Evolutionary conservation across 1,140 invertebrate species (phyloP).

Genomic region (Aphelenchoides avenae): DNA sequence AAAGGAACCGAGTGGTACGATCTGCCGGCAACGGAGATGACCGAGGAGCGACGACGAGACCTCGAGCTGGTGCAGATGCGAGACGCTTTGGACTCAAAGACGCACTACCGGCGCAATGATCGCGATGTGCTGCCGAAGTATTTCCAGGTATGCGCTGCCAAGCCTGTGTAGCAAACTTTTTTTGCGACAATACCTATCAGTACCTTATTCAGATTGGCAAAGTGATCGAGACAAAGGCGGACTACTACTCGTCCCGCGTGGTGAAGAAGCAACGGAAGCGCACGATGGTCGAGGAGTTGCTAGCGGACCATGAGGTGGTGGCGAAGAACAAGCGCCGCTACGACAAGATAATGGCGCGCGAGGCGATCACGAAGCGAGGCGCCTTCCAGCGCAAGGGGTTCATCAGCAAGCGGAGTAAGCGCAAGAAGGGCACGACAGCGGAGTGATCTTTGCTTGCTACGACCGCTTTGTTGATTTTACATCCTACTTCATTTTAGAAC

Average conservation of each 20-base stretch:
- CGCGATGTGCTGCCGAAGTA: constrained; percentile 80
- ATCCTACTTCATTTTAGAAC: too few relatives aligned
- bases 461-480: too few relatives aligned
- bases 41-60: constrained; percentile 78
- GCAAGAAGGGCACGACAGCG: constrained; percentile 16
- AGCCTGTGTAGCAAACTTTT: neutral
- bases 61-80: constrained; percentile 83
- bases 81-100: constrained; percentile 81
- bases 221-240: constrained; percentile 64
- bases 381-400: constrained; percentile 18
- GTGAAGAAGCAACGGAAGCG: constrained; percentile 79
- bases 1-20: constrained; percentile 82
- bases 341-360: constrained; percentile 11
- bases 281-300: constrained; percentile 83
- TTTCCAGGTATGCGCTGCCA: constrained; percentile 66
- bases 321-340: constrained; percentile 29
- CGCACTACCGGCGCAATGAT: constrained; percentile 88
- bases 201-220: constrained; percentile 62
- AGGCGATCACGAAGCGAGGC: constrained; percentile 22
- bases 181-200: constrained; percentile 38
- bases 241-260: constrained; percentile 69
- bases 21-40: constrained; percentile 78
- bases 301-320: constrained; percentile 78
- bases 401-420: constrained; percentile 18
- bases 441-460: too few relatives aligned